These are phyloP conservation scores for Recurvirostra avosetta DNA, from an alignment of 2,113 vertebrate species.

Conservation along the genomic window DNA sequence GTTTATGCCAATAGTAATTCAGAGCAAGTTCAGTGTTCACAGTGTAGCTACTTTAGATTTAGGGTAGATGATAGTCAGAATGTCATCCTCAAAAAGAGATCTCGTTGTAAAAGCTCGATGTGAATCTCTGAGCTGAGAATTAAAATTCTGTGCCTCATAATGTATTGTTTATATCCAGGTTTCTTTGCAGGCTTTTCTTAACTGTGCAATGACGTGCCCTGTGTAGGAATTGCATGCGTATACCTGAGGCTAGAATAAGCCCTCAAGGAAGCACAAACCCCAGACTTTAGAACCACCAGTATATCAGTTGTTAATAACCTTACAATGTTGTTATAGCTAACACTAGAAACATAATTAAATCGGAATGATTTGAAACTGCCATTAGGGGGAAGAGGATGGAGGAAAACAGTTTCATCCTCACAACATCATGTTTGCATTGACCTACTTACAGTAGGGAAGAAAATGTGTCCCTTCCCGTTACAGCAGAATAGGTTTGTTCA, in stretches of 20 bases:
- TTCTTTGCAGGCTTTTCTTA: not conserved
- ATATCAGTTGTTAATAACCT: conserved; percentile 17
- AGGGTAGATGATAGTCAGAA: not conserved
- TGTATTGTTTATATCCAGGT: not conserved
- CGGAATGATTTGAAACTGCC: conserved; percentile 17
- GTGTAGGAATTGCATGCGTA: not conserved
- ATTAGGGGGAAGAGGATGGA: not conserved
- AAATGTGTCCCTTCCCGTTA: conserved; percentile 26
- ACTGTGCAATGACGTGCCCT: not conserved
- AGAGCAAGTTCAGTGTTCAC: not conserved
- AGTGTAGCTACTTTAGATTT: not conserved
- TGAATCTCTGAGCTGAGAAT: not conserved
- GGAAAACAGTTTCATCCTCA: conserved; percentile 22
- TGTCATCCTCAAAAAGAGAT: not conserved
- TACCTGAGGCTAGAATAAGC: not conserved
- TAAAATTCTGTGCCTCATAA: not conserved
- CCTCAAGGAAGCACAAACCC: not conserved
- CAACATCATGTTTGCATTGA: conserved; percentile 58
- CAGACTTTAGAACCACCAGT: not conserved
- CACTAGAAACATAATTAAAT: conserved; percentile 35
- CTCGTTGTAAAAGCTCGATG: not conserved
- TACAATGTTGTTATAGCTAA: not conserved
- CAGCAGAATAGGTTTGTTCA: conserved; percentile 46
- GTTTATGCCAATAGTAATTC: not conserved
- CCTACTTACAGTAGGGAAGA: conserved; percentile 49